These are phyloP conservation scores for Chascanopsetta lugubris DNA, from an alignment of 2,113 vertebrate species.

Conservation along the genomic window DNA sequence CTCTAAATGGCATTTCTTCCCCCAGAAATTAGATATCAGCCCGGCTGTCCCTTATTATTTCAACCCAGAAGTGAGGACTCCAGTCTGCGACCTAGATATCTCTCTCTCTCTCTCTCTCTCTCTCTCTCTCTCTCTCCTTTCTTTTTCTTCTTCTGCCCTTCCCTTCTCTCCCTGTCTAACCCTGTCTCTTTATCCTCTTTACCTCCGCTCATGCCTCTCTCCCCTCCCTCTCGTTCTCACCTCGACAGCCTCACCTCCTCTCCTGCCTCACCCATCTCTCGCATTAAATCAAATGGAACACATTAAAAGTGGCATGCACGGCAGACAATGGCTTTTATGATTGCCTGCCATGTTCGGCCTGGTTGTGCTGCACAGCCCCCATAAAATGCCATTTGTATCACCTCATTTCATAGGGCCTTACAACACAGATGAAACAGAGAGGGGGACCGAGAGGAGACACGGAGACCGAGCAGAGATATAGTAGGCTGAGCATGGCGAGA, in stretches of 20 bases:
- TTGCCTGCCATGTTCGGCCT: conserved; percentile 80
- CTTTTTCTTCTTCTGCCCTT: conserved; percentile 32
- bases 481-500: conserved; percentile 34
- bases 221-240: conserved; percentile 56
- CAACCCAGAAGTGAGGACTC: conserved; percentile 52
- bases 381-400: conserved; percentile 87
- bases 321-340: conserved; percentile 86
- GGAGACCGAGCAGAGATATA: conserved; percentile 36
- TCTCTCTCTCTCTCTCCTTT: conserved; percentile 17
- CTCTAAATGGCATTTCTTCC: conserved; percentile 73
- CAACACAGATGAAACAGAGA: conserved; percentile 60
- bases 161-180: conserved; percentile 29
- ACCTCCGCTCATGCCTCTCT: conserved; percentile 38
- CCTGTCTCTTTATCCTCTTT: conserved; percentile 53
- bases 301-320: conserved; percentile 82
- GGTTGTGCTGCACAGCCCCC: conserved; percentile 79
- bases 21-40: conserved; percentile 71
- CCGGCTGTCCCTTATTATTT: conserved; percentile 69
- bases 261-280: conserved; percentile 78
- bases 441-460: conserved; percentile 38
- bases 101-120: conserved; percentile 17
- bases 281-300: conserved; percentile 85
- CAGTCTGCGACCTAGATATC: conserved; percentile 47
- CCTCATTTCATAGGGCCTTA: conserved; percentile 85
- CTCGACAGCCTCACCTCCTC: conserved; percentile 53